Percentiles rank a stretch among this genome's conserved stretches.
phyloP scores from a whole-genome alignment of 2,113 vertebrate species.

The Silurus glanis region DNA sequence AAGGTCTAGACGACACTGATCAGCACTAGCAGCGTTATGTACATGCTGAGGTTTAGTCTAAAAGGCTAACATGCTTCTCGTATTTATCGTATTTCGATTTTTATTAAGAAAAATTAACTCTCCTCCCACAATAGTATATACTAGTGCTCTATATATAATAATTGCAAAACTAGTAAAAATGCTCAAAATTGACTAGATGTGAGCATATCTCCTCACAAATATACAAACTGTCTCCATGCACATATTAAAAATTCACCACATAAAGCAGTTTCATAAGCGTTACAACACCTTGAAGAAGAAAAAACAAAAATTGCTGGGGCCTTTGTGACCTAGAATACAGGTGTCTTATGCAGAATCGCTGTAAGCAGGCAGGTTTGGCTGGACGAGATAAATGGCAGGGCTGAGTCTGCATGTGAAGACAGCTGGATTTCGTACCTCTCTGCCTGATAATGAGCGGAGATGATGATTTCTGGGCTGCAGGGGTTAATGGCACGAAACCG shows the following conservation, averaged over 20 bases:
- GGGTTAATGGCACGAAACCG: slow-evolving; percentile 99
- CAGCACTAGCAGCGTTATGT: not conserved
- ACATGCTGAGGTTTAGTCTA: not conserved
- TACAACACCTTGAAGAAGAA: slow-evolving; percentile 16
- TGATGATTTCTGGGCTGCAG: slow-evolving; percentile 93
- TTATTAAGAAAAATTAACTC: not conserved
- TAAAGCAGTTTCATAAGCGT: slow-evolving; percentile 34
- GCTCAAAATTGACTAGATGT: not conserved
- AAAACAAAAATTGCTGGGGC: slow-evolving; percentile 22
- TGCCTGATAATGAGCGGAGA: slow-evolving; percentile 93
- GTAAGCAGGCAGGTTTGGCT: slow-evolving; percentile 53
- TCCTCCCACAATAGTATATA: not conserved
- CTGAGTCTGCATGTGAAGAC: slow-evolving; percentile 95
- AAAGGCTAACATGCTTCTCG: not conserved
- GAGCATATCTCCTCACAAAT: not conserved
- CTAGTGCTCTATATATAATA: not conserved
- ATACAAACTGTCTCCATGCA: not conserved
- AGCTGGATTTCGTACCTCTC: slow-evolving; percentile 95
- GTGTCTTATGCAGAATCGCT: slow-evolving; percentile 63
- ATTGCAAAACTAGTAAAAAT: not conserved
- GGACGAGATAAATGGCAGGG: slow-evolving; percentile 82
- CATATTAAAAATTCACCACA: slow-evolving; percentile 36
- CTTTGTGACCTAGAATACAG: slow-evolving; percentile 73
- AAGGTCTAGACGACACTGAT: slow-evolving; percentile 2
- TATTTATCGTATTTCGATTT: not conserved